Base-by-base conservation (phyloP, 2,113 vertebrate genomes). In the Etia nguti region DNA sequence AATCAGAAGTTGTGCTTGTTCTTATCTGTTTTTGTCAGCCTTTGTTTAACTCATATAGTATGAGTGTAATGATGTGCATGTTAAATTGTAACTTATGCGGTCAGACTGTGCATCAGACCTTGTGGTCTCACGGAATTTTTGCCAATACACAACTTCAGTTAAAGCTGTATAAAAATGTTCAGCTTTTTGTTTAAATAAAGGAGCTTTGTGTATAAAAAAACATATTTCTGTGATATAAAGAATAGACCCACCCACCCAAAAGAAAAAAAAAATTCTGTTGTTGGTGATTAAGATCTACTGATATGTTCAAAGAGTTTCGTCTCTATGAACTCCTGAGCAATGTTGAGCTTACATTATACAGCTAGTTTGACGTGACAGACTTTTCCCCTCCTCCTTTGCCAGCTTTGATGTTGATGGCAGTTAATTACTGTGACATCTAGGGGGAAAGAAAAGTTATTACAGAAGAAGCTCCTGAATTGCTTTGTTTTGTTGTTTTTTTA, bases 401-500 rank as follows among this genome's bases (percentile, higher is more conserved):
- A 18, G 70, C 92, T 92, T 94, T 92, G 91, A 94, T 94, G 92
- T 91, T 85, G 91, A 94, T 89, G 80, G 84, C 83, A 88, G 85
- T 88, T 95, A 94, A 95, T 95, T 92, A 93, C 87, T 77, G 86
- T 85, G 89, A 92, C 82, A 60, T 92, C 84, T 88, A 80, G 22
- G 18, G 73, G 57, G 90, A 92, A 87, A 38, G 50, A 80, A 55
- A 88, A 70, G 75, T 84, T 91, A 68, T 86, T 80, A 89, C 81
- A 86, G 50, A n/a, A 83, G 79, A 90, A 85, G 81, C 80, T 88
- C 54, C 83, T 85, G 80, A 86, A 89, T 91, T 86, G 68, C 56
- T 87, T 90, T 84, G 84, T 79, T 89, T 90, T 92, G 31, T 81
- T 55, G 80, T 77, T 77, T 38, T 86, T n/a, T 83, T 16, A 12